A percentile compares a stretch with the other conserved stretches of the same genome.
Evolutionary conservation across 2,888 invertebrate genomes (phyloP).

Genomic region (Arctia plantaginis): DNA sequence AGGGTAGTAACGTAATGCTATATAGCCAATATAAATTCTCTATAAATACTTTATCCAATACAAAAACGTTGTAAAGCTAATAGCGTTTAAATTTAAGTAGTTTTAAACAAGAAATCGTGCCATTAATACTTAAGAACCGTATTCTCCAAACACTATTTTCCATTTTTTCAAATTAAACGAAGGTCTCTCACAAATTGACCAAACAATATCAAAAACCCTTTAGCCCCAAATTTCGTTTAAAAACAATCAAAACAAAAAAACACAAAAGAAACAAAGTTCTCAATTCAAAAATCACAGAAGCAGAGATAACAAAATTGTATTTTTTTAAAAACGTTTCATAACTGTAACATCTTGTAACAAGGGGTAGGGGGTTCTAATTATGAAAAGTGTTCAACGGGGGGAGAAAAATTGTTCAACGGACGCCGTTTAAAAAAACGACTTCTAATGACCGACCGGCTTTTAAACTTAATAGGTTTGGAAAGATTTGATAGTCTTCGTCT

Average conservation of each 20-base stretch:
- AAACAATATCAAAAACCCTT: background rate
- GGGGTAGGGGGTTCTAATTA: slow-evolving; percentile 78
- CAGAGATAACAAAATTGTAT: slow-evolving; percentile 67
- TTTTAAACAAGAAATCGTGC: background rate
- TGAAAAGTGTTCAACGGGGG: slow-evolving; percentile 82
- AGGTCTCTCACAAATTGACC: too few species aligned
- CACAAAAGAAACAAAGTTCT: slow-evolving; percentile 15
- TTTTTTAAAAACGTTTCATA: slow-evolving; percentile 58
- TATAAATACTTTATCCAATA: too few species aligned
- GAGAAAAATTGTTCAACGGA: slow-evolving; percentile 72
- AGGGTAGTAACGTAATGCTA: too few species aligned
- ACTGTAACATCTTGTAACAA: slow-evolving; percentile 82
- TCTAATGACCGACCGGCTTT: slow-evolving; percentile 83
- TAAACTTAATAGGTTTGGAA: slow-evolving; percentile 84
- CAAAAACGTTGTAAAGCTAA: too few species aligned
- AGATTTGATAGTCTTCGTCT: slow-evolving; percentile 61
- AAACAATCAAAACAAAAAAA: slow-evolving; percentile 13
- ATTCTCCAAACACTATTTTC: too few species aligned
- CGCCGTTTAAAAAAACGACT: slow-evolving; percentile 79
- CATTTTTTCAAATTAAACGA: too few species aligned
- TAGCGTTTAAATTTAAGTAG: background rate
- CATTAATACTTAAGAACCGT: too few species aligned
- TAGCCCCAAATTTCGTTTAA: background rate
- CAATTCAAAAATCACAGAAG: slow-evolving; percentile 47
- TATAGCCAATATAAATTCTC: background rate